phyloP scores from a whole-genome alignment of 1,140 invertebrate species.

The Bombus breviceps region DNA sequence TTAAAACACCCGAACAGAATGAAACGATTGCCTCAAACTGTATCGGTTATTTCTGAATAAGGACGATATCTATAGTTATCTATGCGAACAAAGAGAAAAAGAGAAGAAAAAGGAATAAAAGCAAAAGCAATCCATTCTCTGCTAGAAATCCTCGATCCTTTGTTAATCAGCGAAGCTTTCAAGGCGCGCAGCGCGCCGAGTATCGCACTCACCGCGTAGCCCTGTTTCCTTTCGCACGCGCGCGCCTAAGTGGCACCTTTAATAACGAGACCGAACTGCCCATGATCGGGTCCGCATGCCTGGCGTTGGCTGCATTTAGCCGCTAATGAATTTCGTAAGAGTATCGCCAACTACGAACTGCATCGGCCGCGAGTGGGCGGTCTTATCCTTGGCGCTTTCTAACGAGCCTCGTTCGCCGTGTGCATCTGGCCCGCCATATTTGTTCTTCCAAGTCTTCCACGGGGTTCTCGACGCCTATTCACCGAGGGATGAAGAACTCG shows the following conservation, averaged over 20 bases:
- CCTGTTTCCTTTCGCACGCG: constrained; percentile 20
- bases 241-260: constrained; percentile 18
- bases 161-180: not conserved
- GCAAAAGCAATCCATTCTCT: not conserved
- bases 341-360: constrained; percentile 18
- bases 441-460: not conserved
- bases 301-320: constrained; percentile 44
- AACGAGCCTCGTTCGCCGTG: constrained; percentile 14
- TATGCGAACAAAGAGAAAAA: not conserved
- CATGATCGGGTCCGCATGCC: constrained; percentile 47
- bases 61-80: too few relatives aligned
- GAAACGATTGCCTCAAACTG: too few relatives aligned
- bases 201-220: not conserved
- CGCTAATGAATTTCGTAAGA: constrained; percentile 77
- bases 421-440: not conserved
- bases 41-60: too few relatives aligned
- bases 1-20: too few relatives aligned
- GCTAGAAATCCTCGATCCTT: not conserved
- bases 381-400: constrained; percentile 66
- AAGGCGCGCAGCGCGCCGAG: not conserved
- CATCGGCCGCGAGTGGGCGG: constrained; percentile 49
- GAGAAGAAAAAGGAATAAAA: not conserved
- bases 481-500: not conserved
- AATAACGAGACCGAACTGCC: constrained; percentile 42
- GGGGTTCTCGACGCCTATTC: not conserved